These are phyloP conservation scores for Gallinago jamesoni DNA, from an alignment of 2,113 vertebrate species.

Conservation along the genomic window DNA sequence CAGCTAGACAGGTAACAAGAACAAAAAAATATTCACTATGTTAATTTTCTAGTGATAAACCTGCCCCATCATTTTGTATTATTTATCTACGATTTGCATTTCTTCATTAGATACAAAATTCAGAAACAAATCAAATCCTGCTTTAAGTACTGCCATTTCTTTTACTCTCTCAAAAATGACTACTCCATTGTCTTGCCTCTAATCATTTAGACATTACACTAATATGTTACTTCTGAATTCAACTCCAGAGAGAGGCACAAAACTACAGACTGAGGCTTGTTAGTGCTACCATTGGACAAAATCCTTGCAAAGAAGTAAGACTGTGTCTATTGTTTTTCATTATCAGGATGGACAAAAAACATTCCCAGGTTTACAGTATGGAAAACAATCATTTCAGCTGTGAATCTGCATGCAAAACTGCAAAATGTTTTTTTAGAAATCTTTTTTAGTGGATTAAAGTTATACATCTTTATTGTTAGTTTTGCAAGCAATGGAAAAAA, in stretches of 20 bases:
- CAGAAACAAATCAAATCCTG: background rate
- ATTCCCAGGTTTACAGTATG: background rate
- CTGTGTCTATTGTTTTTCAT: background rate
- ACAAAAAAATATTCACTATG: background rate
- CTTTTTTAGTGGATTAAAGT: background rate
- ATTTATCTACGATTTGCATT: background rate
- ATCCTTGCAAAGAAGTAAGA: background rate
- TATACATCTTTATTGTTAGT: background rate
- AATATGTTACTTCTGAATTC: background rate
- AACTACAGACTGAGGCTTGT: background rate
- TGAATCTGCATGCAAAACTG: background rate
- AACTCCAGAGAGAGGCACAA: background rate
- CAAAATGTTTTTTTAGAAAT: background rate
- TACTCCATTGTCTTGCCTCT: background rate
- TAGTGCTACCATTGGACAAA: background rate
- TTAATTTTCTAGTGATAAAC: rapidly evolving
- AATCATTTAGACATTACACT: background rate
- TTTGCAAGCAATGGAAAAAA: background rate
- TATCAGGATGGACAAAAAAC: background rate
- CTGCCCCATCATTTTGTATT: background rate
- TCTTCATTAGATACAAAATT: background rate
- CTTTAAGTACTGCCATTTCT: background rate
- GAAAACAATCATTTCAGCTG: background rate
- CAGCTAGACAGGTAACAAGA: background rate
- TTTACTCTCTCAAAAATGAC: background rate